phyloP scores from a whole-genome alignment of 2,888 invertebrate species.

The Cephus sareptanus region DNA sequence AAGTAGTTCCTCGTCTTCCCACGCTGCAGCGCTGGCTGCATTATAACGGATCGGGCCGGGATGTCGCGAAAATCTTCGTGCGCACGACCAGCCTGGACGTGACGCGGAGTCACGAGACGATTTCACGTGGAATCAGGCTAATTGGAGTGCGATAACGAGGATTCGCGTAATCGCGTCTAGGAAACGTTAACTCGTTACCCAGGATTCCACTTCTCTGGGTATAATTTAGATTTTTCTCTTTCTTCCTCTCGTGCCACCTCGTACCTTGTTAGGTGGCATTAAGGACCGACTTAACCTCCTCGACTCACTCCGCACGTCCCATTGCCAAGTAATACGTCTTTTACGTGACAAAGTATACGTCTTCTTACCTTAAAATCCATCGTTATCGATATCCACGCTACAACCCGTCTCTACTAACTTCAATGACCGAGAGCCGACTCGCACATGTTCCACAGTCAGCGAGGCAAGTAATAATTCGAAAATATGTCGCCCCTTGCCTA shows the following conservation, averaged over 20 bases:
- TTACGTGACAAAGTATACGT: too few species aligned
- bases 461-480: constrained; percentile 58
- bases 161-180: neutral
- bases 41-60: constrained; percentile 21
- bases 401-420: neutral
- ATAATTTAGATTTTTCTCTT: neutral
- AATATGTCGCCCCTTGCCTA: constrained; percentile 55
- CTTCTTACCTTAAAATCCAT: neutral
- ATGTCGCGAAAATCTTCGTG: neutral
- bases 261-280: neutral
- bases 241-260: neutral
- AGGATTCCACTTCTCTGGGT: neutral
- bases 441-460: constrained; percentile 46
- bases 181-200: neutral
- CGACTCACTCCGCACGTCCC: neutral
- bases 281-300: neutral
- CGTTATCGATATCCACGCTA: neutral
- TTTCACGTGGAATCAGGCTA: neutral
- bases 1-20: constrained; percentile 31
- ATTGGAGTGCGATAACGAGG: neutral
- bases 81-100: neutral
- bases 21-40: constrained; percentile 22
- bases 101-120: neutral
- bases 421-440: neutral
- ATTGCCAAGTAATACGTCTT: neutral